Evolutionary conservation across 2,888 invertebrate species (phyloP).

Genomic region (Dynastes hyllus): DNA sequence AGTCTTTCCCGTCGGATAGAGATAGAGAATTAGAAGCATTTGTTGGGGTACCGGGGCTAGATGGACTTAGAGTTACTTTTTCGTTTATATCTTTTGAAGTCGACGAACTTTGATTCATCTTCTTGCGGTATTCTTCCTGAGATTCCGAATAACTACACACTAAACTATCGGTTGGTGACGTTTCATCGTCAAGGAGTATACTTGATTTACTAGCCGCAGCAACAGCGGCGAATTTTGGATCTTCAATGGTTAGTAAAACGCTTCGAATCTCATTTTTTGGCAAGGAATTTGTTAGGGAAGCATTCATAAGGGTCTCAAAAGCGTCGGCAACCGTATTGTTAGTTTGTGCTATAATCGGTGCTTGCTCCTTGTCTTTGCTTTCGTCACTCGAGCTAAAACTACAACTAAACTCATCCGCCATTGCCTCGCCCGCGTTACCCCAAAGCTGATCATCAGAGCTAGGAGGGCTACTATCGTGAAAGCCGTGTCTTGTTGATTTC

Average conservation of each 20-base stretch:
- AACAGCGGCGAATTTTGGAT: slow-evolving; percentile 83
- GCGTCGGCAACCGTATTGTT: slow-evolving; percentile 54
- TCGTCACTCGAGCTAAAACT: slow-evolving; percentile 75
- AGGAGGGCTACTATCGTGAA: slow-evolving; percentile 67
- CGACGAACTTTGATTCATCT: slow-evolving; percentile 62
- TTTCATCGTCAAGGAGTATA: slow-evolving; percentile 85
- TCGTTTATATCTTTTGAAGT: slow-evolving; percentile 73
- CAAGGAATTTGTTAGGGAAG: slow-evolving; percentile 58
- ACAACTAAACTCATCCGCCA: slow-evolving; percentile 77
- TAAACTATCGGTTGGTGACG: slow-evolving; percentile 87
- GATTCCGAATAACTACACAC: slow-evolving; percentile 80
- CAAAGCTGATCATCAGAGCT: slow-evolving; percentile 75
- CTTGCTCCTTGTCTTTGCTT: slow-evolving; percentile 65
- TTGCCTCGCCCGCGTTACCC: slow-evolving; percentile 78
- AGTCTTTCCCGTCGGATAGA: slow-evolving; percentile 87
- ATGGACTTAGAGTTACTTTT: slow-evolving; percentile 69
- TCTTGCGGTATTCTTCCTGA: slow-evolving; percentile 71
- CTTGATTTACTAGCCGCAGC: slow-evolving; percentile 81
- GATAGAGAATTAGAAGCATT: slow-evolving; percentile 85
- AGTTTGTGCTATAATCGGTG: slow-evolving; percentile 28
- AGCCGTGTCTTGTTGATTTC: slow-evolving; percentile 61
- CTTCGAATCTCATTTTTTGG: slow-evolving; percentile 67
- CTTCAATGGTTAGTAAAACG: slow-evolving; percentile 79
- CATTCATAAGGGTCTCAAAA: slow-evolving; percentile 62
- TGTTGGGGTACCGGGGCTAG: slow-evolving; percentile 85